These are phyloP conservation scores for Lacerta bilineata DNA, from an alignment of 2,797 vertebrate species.

Conservation along the genomic window DNA sequence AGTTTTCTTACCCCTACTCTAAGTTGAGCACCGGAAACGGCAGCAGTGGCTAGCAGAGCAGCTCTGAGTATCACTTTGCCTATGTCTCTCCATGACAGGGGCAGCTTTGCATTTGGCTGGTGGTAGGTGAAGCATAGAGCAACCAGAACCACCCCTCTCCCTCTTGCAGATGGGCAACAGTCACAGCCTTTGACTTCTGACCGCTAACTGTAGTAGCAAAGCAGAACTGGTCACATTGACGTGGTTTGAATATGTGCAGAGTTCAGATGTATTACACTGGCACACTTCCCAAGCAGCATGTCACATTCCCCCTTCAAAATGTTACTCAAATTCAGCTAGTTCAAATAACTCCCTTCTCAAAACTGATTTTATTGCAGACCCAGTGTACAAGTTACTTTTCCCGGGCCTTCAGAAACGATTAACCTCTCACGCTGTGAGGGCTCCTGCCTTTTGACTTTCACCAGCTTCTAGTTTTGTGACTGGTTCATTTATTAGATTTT, in stretches of 20 bases:
- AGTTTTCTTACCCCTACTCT: not conserved
- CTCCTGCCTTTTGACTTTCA: conserved; percentile 8
- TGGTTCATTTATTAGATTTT: not conserved
- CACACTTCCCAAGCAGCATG: not conserved
- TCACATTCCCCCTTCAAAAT: not conserved
- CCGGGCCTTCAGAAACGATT: not conserved
- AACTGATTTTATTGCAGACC: conserved; percentile 1
- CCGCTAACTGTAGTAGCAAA: not conserved
- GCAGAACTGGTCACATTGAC: not conserved
- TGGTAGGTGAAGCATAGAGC: not conserved
- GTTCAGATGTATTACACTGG: not conserved
- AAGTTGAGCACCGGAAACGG: not conserved
- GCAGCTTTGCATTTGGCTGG: not conserved
- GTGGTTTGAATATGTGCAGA: not conserved
- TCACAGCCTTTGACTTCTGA: not conserved
- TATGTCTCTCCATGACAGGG: not conserved
- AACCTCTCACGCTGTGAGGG: not conserved
- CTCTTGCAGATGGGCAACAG: not conserved
- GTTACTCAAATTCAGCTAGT: not conserved
- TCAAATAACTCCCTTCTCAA: not conserved
- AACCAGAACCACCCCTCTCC: not conserved
- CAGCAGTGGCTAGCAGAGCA: not conserved
- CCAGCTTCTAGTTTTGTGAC: not conserved
- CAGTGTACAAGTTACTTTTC: not conserved
- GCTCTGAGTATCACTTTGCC: not conserved